phyloP scores from a whole-genome alignment of 2,113 vertebrate genomes.

The Tretioscincus oriximinensis region DNA sequence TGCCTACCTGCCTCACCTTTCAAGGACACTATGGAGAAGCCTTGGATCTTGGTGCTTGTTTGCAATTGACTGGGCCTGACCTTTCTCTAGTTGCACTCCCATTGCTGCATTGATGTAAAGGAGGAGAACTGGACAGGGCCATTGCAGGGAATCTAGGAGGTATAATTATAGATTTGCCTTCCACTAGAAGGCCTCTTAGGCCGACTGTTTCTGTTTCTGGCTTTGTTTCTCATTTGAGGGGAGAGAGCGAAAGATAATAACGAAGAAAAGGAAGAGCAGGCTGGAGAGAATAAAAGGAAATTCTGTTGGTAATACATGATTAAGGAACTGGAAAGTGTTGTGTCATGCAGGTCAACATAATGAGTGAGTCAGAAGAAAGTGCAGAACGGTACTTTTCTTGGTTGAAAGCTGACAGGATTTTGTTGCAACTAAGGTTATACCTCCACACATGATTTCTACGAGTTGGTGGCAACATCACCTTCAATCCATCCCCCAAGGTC shows the following conservation, averaged over 20 bases:
- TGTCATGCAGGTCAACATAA: too few relatives aligned
- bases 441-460: too few relatives aligned
- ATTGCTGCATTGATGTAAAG: background rate
- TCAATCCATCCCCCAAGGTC: too few relatives aligned
- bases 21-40: conserved; percentile 6
- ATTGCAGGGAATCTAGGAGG: background rate
- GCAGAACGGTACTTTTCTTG: too few relatives aligned
- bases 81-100: background rate
- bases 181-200: fast-evolving
- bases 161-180: background rate
- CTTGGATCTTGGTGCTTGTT: background rate
- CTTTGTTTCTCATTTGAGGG: background rate
- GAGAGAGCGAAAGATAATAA: background rate
- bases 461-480: too few relatives aligned
- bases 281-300: background rate
- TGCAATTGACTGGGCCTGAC: background rate
- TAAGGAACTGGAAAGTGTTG: background rate
- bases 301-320: background rate
- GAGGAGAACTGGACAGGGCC: fast-evolving
- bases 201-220: background rate
- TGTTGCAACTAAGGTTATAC: too few relatives aligned
- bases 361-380: background rate
- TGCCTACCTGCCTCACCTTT: background rate
- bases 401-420: too few relatives aligned
- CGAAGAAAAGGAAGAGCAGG: background rate